Evolutionary conservation across 2,888 invertebrate species (phyloP).

Genomic region (Leuctra nigra): DNA sequence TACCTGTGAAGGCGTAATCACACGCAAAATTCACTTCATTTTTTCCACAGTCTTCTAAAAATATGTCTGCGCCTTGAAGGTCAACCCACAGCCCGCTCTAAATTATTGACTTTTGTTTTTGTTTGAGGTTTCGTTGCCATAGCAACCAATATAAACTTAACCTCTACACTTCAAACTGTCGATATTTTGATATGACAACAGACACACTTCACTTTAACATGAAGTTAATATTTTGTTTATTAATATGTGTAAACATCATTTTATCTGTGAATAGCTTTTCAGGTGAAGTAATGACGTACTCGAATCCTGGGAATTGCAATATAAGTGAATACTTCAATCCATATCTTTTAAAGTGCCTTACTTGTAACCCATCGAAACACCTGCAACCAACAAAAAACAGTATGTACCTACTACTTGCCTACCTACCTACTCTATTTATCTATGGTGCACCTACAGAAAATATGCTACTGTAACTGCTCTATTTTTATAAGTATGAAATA

Average conservation of each 20-base stretch:
- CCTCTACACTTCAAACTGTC: no score
- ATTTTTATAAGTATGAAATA: not conserved
- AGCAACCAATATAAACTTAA: conserved; percentile 4
- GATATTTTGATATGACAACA: not conserved
- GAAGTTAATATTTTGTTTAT: not conserved
- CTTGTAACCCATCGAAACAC: conserved; percentile 41
- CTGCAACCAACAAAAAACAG: conserved; percentile 39
- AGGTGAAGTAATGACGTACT: conserved; percentile 21
- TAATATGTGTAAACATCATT: not conserved
- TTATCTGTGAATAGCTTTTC: conserved; percentile 3
- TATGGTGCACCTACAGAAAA: not conserved
- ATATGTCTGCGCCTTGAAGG: not conserved
- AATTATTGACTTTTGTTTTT: conserved; percentile 9
- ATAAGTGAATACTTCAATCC: conserved; percentile 45
- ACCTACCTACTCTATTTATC: no score
- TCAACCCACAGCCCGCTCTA: not conserved
- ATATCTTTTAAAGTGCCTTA: conserved; percentile 43
- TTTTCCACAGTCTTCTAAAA: conserved; percentile 4
- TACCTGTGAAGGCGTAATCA: conserved; percentile 1
- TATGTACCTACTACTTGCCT: no score
- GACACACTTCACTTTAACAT: not conserved
- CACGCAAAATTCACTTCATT: not conserved
- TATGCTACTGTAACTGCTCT: no score
- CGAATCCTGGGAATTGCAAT: conserved; percentile 35
- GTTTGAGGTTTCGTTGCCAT: conserved; percentile 5